Conservation (phyloP, 2,888 invertebrate genomes). For the Mimas tiliae region DNA sequence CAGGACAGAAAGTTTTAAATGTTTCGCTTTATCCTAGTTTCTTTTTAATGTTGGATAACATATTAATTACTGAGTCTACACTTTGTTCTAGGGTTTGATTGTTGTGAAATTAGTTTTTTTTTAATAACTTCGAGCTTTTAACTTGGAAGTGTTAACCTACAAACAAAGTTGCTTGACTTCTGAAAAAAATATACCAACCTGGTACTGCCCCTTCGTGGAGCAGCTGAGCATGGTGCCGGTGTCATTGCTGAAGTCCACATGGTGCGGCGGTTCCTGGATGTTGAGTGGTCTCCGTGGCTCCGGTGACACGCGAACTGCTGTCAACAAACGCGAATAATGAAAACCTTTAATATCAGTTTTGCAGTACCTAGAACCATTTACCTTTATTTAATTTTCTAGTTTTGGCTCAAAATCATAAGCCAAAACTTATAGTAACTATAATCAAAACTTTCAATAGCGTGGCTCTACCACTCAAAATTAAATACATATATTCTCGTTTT, state of each 20-base stretch:
- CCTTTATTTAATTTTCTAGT: too few species aligned
- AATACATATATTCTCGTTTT: too few species aligned
- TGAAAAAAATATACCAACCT: slow-evolving; percentile 66
- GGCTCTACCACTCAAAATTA: too few species aligned
- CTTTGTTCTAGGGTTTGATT: neutral
- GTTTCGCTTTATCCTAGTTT: neutral
- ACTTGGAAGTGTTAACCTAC: too few species aligned
- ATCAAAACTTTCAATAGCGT: too few species aligned
- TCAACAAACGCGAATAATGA: slow-evolving; percentile 40
- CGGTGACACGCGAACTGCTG: slow-evolving; percentile 79
- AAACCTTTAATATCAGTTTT: neutral
- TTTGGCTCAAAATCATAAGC: too few species aligned
- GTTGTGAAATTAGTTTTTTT: too few species aligned
- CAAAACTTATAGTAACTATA: too few species aligned
- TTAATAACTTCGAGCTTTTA: too few species aligned
- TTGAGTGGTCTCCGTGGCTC: slow-evolving; percentile 88
- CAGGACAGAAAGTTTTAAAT: neutral
- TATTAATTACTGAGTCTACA: neutral
- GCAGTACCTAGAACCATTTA: too few species aligned
- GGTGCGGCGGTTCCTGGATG: slow-evolving; percentile 89
- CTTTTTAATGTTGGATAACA: neutral
- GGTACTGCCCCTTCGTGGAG: slow-evolving; percentile 88
- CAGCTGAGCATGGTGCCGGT: slow-evolving; percentile 89
- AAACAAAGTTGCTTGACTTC: too few species aligned
- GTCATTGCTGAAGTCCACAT: slow-evolving; percentile 91